Evolutionary conservation across 53 echinoderm and acorn worm species (phyloP), one percentile per base, ranked within the genome.

Genomic region (Glandiceps talaboti): DNA sequence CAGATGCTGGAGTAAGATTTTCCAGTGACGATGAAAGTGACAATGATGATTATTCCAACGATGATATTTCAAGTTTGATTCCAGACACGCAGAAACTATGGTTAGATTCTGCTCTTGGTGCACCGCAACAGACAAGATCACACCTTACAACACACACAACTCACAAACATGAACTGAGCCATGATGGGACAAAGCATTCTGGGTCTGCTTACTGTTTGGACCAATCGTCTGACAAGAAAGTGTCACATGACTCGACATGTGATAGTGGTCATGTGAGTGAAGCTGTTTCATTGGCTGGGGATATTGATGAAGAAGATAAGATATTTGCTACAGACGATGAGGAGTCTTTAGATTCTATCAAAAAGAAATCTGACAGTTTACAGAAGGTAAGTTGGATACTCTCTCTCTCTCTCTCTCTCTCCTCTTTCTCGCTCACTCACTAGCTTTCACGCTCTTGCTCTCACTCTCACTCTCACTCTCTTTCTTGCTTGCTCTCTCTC

Each of bases 241-340:
- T 0, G 28, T 28, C 27, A 74, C 79, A 75, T 32, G 89, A 86
- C 28, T 1, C 26, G 0, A 26, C 64, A 27, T 80, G 79, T 82
- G 90, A 87, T 30, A 90, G 90, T 81, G 86, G 90, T 30, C 88
- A 87, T 28, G 83, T 76, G 32, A 86, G 86, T 81, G 86, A 88
- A 78, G 33, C 64, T 45, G 64, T 45, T 6, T 45, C 64, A 45
- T 45, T 45, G 64, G 64, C 64, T 45, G 77, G 25, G 14, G 73
- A 45, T 14, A 82, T 81, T 31, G 83, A 86, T 74, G 84, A 79
- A 29, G 30, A 45, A 20, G 64, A 45, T 6, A 20, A 45, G 64
- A 45, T 45, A 20, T 20, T n/a, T n/a, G n/a, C n/a, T n/a, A n/a
- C n/a, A n/a, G n/a, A n/a, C 20, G 64, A 45, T 45, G 64, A 6